Base-by-base conservation (phyloP, 2,888 invertebrate genomes). In the Dromius quadrimaculatus region DNA sequence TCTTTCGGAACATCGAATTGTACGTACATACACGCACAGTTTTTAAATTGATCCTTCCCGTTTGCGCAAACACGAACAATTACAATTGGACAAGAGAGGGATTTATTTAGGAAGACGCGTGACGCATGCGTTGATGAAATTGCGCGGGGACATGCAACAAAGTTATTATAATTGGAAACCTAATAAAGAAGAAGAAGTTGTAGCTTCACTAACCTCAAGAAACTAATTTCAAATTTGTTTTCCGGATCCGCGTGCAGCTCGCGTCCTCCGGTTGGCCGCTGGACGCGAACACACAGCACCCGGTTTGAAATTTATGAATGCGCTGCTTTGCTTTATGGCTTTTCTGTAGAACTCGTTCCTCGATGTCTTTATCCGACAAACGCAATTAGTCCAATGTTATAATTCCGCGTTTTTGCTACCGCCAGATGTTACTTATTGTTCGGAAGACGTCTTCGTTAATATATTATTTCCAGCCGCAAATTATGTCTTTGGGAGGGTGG, bases 261-360 rank as follows among this genome's bases (percentile, higher is more conserved):
- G 20, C 19, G 47, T 5, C 47, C 2, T 8, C 38, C 28, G 19
- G 38, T 38, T 3, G 6, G 43, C 15, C n/a, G 47, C 17, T 78
- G 28, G 17, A 32, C 17, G 78, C 78, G 77, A 77, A 77, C 78
- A 76, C 74, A 41, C 15, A 41, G 74, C 71, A 74, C 74, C 63
- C 63, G 63, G 45, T 63, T 47, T 19, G 74, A 78, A 79, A 81
- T 82, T 82, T 81, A 81, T 81, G 80, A 78, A 78, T 77, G 79
- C 77, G 76, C 77, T 79, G 78, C 79, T 77, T 81, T 81, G 81
- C 80, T 83, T 83, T 83, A 83, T 81, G 81, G 81, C 81, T 77
- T 78, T 81, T 81, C 80, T 79, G 78, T 77, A 78, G 79, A 81
- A 81, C 81, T 80, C 79, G 81, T 82, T 82, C 81, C 82, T 78